Conservation (phyloP, 2,888 invertebrate genomes). For the Octodonta nipae region DNA sequence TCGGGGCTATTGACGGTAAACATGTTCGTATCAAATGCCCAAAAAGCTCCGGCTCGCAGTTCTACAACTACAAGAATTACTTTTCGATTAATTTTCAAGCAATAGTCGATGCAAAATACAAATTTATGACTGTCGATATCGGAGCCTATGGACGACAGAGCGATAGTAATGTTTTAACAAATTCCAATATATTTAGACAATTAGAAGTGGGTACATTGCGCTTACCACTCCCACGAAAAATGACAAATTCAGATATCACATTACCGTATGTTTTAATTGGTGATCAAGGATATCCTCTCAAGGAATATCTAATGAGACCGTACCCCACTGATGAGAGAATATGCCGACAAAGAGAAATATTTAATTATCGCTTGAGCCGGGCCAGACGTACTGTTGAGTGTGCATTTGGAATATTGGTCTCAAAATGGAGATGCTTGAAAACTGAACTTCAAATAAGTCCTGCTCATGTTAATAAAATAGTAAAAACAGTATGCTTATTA, state of each 20-base stretch:
- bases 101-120: conserved; percentile 4
- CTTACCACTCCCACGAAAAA: neutral
- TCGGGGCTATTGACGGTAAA: neutral
- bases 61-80: neutral
- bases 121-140: conserved; percentile 5
- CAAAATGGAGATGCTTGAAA: conserved; percentile 5
- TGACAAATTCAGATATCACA: neutral
- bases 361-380: conserved; percentile 4
- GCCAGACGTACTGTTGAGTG: conserved; percentile 6
- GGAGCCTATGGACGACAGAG: conserved; percentile 6
- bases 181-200: neutral
- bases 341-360: conserved; percentile 1
- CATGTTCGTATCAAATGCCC: neutral
- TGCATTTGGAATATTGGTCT: conserved; percentile 6
- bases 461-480: too few relatives aligned
- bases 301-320: conserved; percentile 5
- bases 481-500: conserved; percentile 3
- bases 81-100: conserved; percentile 5
- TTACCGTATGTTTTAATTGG: conserved; percentile 1
- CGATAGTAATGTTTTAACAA: conserved; percentile 3
- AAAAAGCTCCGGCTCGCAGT: neutral
- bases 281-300: conserved; percentile 5
- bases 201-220: neutral
- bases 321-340: conserved; percentile 3
- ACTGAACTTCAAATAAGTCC: conserved; percentile 3